Conservation (phyloP, 2,888 invertebrate genomes). For the Troides helena region DNA sequence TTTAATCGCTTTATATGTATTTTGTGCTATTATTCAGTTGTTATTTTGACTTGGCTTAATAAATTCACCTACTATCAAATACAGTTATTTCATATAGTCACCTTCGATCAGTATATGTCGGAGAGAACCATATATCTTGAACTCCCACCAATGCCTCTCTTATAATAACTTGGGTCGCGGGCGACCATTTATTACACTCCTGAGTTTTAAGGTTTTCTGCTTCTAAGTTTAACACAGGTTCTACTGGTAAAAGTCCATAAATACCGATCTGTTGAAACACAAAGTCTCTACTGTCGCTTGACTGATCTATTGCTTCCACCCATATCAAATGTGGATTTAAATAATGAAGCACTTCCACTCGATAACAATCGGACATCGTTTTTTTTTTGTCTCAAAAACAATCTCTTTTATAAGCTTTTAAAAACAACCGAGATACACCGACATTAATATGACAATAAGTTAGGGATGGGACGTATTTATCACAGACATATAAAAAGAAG, state of each 20-base stretch:
- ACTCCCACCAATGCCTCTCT: constrained; percentile 42
- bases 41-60: no score
- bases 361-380: constrained; percentile 47
- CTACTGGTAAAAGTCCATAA: constrained; percentile 56
- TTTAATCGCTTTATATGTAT: no score
- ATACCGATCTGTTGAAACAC: constrained; percentile 62
- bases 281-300: constrained; percentile 35
- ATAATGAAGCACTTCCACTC: constrained; percentile 54
- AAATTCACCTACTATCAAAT: no score
- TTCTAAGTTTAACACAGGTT: constrained; percentile 40
- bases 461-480: no score
- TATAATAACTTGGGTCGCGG: constrained; percentile 47
- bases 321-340: constrained; percentile 65
- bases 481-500: no score
- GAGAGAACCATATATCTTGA: constrained; percentile 50
- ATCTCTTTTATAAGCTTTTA: no score
- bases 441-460: no score
- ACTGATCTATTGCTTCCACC: constrained; percentile 44
- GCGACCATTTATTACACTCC: constrained; percentile 50
- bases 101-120: constrained; percentile 53
- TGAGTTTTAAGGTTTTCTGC: constrained; percentile 37
- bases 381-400: constrained; percentile 6
- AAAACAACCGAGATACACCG: no score
- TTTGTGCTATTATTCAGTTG: no score
- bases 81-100: constrained; percentile 30